These are phyloP conservation scores for Melanotaenia nigrans DNA, from an alignment of 2,797 vertebrate species.

Conservation along the genomic window DNA sequence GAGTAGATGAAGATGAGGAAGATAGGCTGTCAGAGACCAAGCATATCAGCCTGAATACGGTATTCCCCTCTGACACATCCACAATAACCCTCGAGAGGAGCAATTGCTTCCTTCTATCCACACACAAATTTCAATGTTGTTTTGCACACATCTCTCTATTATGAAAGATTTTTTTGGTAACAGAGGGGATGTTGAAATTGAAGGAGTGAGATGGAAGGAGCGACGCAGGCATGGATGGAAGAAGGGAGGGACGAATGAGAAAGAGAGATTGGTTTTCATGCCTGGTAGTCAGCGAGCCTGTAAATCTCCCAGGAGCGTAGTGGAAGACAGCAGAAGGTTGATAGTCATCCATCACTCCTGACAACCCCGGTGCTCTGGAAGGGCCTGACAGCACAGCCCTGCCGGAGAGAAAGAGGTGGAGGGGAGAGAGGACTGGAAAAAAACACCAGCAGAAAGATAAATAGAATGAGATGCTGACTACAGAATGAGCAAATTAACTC, in stretches of 20 bases:
- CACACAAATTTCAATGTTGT: conserved; percentile 72
- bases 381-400: conserved; percentile 88
- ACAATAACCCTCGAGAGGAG: conserved; percentile 71
- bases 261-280: conserved; percentile 90
- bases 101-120: conserved; percentile 60
- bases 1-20: conserved; percentile 66
- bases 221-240: conserved; percentile 68
- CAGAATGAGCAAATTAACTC: conserved; percentile 90
- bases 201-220: conserved; percentile 76
- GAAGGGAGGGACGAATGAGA: conserved; percentile 81
- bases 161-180: conserved; percentile 64
- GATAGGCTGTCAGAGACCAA: conserved; percentile 71
- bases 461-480: conserved; percentile 87
- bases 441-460: conserved; percentile 77
- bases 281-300: conserved; percentile 89
- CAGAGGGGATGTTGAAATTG: conserved; percentile 77
- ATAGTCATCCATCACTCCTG: conserved; percentile 97
- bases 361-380: conserved; percentile 92
- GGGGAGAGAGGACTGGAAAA: conserved; percentile 53
- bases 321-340: conserved; percentile 95
- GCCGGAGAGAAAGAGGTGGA: conserved; percentile 63
- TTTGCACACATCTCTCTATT: conserved; percentile 76
- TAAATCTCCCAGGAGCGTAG: conserved; percentile 92
- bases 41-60: conserved; percentile 56
- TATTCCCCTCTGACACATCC: conserved; percentile 65